Conservation (phyloP, 2,888 invertebrate species). For the Meteorus colon region DNA sequence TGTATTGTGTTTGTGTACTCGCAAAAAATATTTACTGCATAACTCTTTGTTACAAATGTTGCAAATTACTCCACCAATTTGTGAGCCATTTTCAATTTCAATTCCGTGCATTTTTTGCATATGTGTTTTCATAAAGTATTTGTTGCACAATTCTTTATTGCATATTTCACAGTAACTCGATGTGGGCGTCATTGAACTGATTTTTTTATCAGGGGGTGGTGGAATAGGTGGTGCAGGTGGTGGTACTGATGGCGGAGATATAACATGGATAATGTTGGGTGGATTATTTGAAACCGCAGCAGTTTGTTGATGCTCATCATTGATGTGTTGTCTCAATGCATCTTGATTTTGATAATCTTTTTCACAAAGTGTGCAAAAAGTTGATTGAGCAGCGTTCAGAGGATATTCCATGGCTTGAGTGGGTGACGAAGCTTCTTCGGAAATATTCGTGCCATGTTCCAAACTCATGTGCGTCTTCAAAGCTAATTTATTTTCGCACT, state of each 20-base stretch:
- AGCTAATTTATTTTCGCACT: slow-evolving; percentile 82
- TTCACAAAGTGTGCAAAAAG: slow-evolving; percentile 76
- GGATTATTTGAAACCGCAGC: slow-evolving; percentile 35
- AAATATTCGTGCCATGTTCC: slow-evolving; percentile 76
- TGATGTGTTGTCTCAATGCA: slow-evolving; percentile 81
- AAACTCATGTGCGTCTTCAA: slow-evolving; percentile 81
- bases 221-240: slow-evolving; percentile 54
- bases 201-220: slow-evolving; percentile 74
- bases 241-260: slow-evolving; percentile 38
- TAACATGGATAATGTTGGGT: slow-evolving; percentile 45
- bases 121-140: slow-evolving; percentile 99
- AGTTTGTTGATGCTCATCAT: slow-evolving; percentile 78
- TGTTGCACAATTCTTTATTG: slow-evolving; percentile 99
- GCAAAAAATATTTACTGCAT: slow-evolving; percentile 97
- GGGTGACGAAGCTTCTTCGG: slow-evolving; percentile 62
- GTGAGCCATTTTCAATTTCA: slow-evolving; percentile 93
- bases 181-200: slow-evolving; percentile 80
- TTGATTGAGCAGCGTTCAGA: slow-evolving; percentile 53
- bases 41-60: slow-evolving; percentile 99
- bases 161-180: slow-evolving; percentile 97
- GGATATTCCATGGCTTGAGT: slow-evolving; percentile 68
- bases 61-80: slow-evolving; percentile 94
- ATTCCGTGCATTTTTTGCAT: slow-evolving; percentile 99
- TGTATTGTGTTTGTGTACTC: slow-evolving; percentile 98
- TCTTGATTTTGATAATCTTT: slow-evolving; percentile 78